phyloP scores from a whole-genome alignment of 2,113 vertebrate genomes.

The Hipposideros armiger region DNA sequence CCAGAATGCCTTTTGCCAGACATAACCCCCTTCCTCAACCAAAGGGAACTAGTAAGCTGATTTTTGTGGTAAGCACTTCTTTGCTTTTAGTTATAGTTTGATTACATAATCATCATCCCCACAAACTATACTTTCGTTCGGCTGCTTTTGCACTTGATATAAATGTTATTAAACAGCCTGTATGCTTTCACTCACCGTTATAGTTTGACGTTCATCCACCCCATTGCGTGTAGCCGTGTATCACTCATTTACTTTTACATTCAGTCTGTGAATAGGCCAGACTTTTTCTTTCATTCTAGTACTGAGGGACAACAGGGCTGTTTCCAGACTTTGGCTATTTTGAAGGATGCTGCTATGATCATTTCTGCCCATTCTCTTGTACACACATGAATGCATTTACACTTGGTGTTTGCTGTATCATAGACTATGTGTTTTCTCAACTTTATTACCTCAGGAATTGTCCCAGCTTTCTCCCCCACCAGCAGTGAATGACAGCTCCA shows the following conservation, averaged over 20 bases:
- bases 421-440: not conserved
- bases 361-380: not conserved
- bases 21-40: not conserved
- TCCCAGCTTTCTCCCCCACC: not conserved
- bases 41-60: not conserved
- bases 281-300: not conserved
- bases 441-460: not conserved
- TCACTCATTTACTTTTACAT: not conserved
- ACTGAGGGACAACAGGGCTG: not conserved
- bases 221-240: no score
- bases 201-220: not conserved
- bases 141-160: not conserved
- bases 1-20: not conserved
- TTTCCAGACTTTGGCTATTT: not conserved
- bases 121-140: not conserved
- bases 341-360: no score
- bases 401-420: not conserved
- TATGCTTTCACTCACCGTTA: not conserved
- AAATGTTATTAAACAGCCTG: not conserved
- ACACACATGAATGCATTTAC: not conserved
- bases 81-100: not conserved
- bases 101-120: not conserved
- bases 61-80: not conserved
- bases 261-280: not conserved
- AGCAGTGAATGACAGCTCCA: no score